Base-by-base conservation (phyloP, 2,797 vertebrate species). In the Capromys pilorides region DNA sequence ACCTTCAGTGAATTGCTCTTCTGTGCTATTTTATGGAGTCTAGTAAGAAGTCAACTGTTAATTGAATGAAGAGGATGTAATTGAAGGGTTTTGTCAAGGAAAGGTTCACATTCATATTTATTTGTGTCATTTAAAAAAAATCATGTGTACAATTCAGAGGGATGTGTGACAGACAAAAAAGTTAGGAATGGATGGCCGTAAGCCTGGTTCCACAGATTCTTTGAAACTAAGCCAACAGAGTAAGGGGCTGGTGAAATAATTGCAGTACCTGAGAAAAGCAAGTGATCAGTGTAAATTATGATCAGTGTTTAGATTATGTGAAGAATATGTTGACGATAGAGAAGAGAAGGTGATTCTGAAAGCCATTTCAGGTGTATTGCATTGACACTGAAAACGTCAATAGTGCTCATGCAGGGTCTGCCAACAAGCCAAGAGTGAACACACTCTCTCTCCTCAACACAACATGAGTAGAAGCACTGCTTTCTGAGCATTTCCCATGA, bases 401-500 rank as follows among this genome's bases (percentile, higher is more conserved):
- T 45, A 79, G 64, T 16, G 45, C 16, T 90, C 5, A 22, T 2
- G 7, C 3, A 71, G 31, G 3, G 64, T 64, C 59, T 41, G 1
- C 11, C 2, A 41, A 81, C 33, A 6, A 45, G 0, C 21, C 13
- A 19, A 80, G 19, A 14, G 0, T 71, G 13, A 6, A 5, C 28
- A 12, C 24, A 2, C 10, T 0, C 8, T 33, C 49, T 0, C 8
- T n/a, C 49, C 11, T 14, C 10, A 12, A 59, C 3, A 33, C 39
- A 26, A 33, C 5, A 0, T 5, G 45, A 21, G 45, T 5, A 59
- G 16, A n/a, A 87, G 61, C 12, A 11, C 19, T 57, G 3, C 41
- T 78, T n/a, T 86, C 11, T 57, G 8, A n/a, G 18, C 67, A 26
- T 64, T 26, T 82, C 2, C 9, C 69, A 33, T 57, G 2, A 6